Percentiles rank a stretch among this genome's conserved stretches.
phyloP scores from a whole-genome alignment of 2,113 vertebrate genomes.

The Leucoraja erinaceus region DNA sequence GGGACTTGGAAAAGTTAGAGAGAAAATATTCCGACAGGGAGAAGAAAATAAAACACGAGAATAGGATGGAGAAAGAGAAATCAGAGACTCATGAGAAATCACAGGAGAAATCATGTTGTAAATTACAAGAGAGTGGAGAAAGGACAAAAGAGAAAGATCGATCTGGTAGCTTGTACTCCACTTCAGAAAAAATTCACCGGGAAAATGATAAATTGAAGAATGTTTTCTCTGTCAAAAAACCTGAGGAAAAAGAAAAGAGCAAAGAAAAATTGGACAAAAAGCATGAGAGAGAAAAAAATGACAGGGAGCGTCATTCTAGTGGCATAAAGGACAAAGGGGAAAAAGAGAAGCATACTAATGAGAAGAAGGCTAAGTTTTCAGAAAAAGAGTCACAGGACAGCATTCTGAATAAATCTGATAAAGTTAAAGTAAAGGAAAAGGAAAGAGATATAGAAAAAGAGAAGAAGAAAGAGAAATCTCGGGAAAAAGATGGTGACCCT shows the following conservation, averaged over 20 bases:
- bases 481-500: constrained; percentile 59
- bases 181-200: constrained; percentile 75
- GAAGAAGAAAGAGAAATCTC: constrained; percentile 43
- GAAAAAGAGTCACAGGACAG: constrained; percentile 59
- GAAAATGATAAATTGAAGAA: constrained; percentile 80
- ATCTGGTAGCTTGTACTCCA: constrained; percentile 52
- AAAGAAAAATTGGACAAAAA: constrained; percentile 84
- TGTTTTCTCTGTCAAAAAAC: constrained; percentile 61
- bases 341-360: constrained; percentile 66
- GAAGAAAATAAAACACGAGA: constrained; percentile 78
- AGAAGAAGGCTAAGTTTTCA: constrained; percentile 71
- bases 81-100: constrained; percentile 65
- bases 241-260: constrained; percentile 78
- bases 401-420: constrained; percentile 74
- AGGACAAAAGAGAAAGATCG: constrained; percentile 70
- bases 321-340: constrained; percentile 75
- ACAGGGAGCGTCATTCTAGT: constrained; percentile 66
- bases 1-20: constrained; percentile 75
- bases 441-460: constrained; percentile 63
- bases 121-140: constrained; percentile 64
- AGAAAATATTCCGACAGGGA: constrained; percentile 82
- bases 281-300: constrained; percentile 73
- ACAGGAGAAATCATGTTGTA: constrained; percentile 61
- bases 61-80: constrained; percentile 70
- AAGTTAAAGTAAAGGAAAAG: constrained; percentile 67